Base-by-base conservation (phyloP, 2,797 vertebrate genomes). In the Serranus cabrilla region DNA sequence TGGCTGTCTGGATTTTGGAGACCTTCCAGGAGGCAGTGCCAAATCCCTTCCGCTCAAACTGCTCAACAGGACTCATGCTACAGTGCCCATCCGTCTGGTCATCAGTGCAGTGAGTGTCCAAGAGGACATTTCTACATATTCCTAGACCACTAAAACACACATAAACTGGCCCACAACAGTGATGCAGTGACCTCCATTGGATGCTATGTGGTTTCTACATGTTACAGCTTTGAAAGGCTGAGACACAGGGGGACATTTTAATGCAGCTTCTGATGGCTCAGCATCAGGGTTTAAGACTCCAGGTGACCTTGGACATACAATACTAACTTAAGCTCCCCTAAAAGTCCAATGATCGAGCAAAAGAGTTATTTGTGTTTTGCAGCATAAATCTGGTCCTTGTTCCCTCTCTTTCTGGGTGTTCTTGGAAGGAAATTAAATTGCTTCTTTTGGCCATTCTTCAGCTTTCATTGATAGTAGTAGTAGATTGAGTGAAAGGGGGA, bases 71-170 rank as follows among this genome's bases (percentile, higher is more conserved):
- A 99, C 97, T 7, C 96, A 90, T 52, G 96, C 97, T 74, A 95
- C 96, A 18, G 93, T 99, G 39, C 98, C 98, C 1, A 63, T 99
- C 83, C 96, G 98, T 55, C 95, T 99, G 61, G 95, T 96, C 71
- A 98, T 99, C 89, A 97, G 95, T 73, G 97, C 98, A 3, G 98
- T 99, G 91, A 98, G 98, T 97, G n/a, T n/a, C n/a, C 18, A 16
- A 14, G 37, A 21, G 2, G 6, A 2, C 31, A 16, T 56, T 63
- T 65, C 14, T 27, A 13, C 13, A 49, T 49, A 17, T 75, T 59
- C 14, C 57, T 11, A 25, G 5, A 56, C 18, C 14, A 18, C 56
- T 39, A 27, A 8, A 10, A 59, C n/a, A n/a, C 4, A 12, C 4
- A 50, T 5, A 47, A 3, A 20, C 10, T 51, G 34, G 71, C 59